Evolutionary conservation across 2,888 invertebrate genomes (phyloP), one percentile per base, ranked within the genome.

Genomic region (Clostera curtula): DNA sequence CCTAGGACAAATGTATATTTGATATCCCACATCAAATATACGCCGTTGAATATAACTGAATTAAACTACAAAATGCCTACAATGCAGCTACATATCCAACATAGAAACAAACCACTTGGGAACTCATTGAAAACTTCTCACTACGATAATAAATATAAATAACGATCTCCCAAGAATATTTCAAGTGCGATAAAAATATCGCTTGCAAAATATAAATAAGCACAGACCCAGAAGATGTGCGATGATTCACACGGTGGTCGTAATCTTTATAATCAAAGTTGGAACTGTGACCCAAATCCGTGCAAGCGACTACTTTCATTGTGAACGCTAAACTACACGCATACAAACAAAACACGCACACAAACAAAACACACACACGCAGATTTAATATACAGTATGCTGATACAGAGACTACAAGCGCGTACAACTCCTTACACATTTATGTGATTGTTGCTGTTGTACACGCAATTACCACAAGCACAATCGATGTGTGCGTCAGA

Each of bases 221-320:
- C 42, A 30, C 33, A 43, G 52, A 53, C 48, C 51, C 42, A 68
- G 65, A 73, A 71, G 75, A 80, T 71, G 74, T 67, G 64, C 68
- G 64, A 65, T 80, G 79, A 80, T 76, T 82, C 82, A 82, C 79
- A 76, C 73, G 69, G 56, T 52, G 51, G 53, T 69, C 61, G 67
- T 77, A 80, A 82, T 83, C 79, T 79, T 75, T 73, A 70, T 76
- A 79, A 83, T 82, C 80, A 80, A 76, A 80, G 74, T 77, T 76
- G 67, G 69, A 52, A 65, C 75, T 77, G 63, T 82, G 82, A 83
- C 82, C 82, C 67, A 82, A 82, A 80, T 83, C 76, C 73, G 56
- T 64, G 76, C 77, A 79, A 79, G 74, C 66, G 64, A 69, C 75
- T 80, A 79, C 82, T 80, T 80, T 82, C 80, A 80, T 82, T 83